These are phyloP conservation scores for Cyanoliseus patagonus DNA, from an alignment of 2,113 vertebrate genomes.

Conservation along the genomic window DNA sequence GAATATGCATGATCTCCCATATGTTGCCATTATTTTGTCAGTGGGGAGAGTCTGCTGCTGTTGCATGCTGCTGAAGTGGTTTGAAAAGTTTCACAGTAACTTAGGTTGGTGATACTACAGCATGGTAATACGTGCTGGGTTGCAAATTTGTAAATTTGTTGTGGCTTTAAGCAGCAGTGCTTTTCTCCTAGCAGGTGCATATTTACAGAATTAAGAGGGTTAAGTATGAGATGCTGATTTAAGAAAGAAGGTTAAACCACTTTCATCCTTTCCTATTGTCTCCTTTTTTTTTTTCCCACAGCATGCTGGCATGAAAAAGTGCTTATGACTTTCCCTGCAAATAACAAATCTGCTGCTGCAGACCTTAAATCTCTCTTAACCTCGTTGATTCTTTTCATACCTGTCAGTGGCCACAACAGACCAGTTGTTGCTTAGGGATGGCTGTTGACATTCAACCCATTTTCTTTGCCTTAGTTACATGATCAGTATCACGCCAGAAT, in stretches of 20 bases:
- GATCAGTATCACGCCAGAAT: not conserved
- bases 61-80: not conserved
- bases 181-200: not conserved
- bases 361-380: not conserved
- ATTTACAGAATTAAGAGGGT: not conserved
- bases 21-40: not conserved
- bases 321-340: not conserved
- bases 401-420: not conserved
- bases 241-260: not conserved
- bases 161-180: not conserved
- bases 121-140: not conserved
- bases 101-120: not conserved
- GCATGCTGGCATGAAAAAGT: not conserved
- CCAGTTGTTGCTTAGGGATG: not conserved
- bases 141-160: not conserved
- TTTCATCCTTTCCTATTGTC: not conserved
- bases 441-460: not conserved
- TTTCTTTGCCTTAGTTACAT: not conserved
- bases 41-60: not conserved
- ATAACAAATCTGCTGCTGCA: not conserved
- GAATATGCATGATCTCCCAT: not conserved
- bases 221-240: not conserved
- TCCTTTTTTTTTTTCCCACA: not conserved
- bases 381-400: not conserved
- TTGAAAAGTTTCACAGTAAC: not conserved